Evolutionary conservation across 2,888 invertebrate genomes (phyloP).

Genomic region (Zygogramma bicolorata): DNA sequence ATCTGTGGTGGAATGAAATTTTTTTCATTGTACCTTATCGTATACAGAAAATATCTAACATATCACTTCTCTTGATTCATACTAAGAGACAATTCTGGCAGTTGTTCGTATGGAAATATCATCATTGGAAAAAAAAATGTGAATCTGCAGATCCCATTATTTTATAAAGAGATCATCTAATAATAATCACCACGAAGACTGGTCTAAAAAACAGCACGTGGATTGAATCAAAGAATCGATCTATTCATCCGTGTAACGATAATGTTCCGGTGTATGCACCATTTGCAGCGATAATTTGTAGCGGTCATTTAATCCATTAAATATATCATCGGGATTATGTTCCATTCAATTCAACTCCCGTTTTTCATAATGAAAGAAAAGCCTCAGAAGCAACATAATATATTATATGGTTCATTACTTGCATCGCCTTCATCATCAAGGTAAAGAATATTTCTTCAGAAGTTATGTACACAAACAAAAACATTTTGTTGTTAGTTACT

Average conservation of each 20-base stretch:
- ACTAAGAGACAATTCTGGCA: too few relatives aligned
- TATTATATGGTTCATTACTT: background rate
- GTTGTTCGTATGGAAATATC: too few relatives aligned
- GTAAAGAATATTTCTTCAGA: background rate
- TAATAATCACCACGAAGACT: background rate
- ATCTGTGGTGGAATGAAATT: too few relatives aligned
- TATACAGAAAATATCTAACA: too few relatives aligned
- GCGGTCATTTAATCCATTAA: conserved; percentile 21
- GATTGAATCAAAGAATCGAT: conserved; percentile 23
- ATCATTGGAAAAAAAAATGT: too few relatives aligned
- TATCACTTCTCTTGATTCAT: too few relatives aligned
- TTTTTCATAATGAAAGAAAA: background rate
- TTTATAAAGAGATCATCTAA: too few relatives aligned
- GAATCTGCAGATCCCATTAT: too few relatives aligned
- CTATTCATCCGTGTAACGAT: conserved; percentile 33
- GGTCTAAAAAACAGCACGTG: conserved; percentile 25
- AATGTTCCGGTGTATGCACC: conserved; percentile 28
- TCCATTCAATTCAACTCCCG: conserved; percentile 3
- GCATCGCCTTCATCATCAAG: background rate
- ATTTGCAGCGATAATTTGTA: conserved; percentile 33
- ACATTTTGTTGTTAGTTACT: background rate
- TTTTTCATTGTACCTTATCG: too few relatives aligned
- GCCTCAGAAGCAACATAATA: background rate
- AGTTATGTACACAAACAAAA: background rate
- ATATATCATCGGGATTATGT: conserved; percentile 24